These are phyloP conservation scores for Aphrophora alni DNA, from an alignment of 2,888 invertebrate species.

Conservation along the genomic window DNA sequence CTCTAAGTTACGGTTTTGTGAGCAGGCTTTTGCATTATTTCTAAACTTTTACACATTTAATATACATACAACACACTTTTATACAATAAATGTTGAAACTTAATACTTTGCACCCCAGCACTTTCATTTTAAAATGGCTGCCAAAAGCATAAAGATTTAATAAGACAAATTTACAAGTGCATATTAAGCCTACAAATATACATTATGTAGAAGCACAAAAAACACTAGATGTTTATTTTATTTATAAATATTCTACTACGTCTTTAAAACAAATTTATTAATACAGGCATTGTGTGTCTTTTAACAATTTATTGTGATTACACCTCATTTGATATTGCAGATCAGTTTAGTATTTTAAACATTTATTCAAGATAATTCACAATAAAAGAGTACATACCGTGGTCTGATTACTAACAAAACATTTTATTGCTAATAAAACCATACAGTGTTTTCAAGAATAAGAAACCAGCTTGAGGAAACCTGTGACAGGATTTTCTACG, in stretches of 20 bases:
- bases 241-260: neutral
- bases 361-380: too few species aligned
- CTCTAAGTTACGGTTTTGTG: conserved; percentile 15
- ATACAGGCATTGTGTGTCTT: neutral
- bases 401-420: too few species aligned
- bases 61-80: conserved; percentile 14
- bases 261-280: neutral
- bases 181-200: neutral
- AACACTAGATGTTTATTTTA: neutral
- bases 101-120: neutral
- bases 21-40: conserved; percentile 31
- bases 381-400: too few species aligned
- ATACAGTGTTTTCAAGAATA: too few species aligned
- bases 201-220: neutral
- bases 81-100: conserved; percentile 17
- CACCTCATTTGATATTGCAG: neutral
- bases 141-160: neutral
- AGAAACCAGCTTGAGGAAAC: too few species aligned
- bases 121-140: neutral
- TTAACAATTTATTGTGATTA: neutral
- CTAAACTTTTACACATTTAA: neutral
- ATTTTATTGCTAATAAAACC: too few species aligned
- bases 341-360: too few species aligned
- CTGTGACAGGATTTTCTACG: too few species aligned
- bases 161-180: neutral